Evolutionary conservation across 2,888 invertebrate species (phyloP), one percentile per base, ranked within the genome.

Genomic region (Marronus borbonicus): DNA sequence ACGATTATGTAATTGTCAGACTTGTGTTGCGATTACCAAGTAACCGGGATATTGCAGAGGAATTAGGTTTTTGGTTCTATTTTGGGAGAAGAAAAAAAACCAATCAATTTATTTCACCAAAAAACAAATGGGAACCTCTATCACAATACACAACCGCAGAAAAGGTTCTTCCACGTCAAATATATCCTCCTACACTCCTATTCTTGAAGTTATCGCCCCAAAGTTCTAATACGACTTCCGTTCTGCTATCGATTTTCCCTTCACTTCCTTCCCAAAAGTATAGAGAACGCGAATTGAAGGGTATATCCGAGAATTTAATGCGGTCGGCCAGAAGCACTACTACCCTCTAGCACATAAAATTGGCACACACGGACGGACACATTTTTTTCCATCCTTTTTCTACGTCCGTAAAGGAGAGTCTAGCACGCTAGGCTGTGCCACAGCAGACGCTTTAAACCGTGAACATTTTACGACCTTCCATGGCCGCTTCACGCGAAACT

Each of bases 381-480:
- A 10, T 44, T 44, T 44, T 24, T 44, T 44, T 10, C 44, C 44
- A 12, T 44, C 44, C 12, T 44, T 44, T 12, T 44, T 12, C 44
- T 44, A 44, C 44, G 12, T 10, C 8, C 44, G 44, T 44, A 44
- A 8, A 44, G 8, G 8, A 8, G 44, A 44, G 44, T 8, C 2
- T 44, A 44, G 10, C 44, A 8, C 8, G 44, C 44, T 44, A 8
- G 8, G 44, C 44, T 44, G 8, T 14, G 3, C 52, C 52, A n/a
- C 44, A 44, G 44, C 44, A 44, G 44, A 44, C 72, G 72, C 39
- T 58, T 39, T 39, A 58, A 72, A 72, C 72, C 72, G 72, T 72
- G 72, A 72, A 72, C 72, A 39, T 58, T 72, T 72, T 72, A 72
- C 36, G 72, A 55, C 72, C 72, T 72, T 72, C 72, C 31, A 39